These are phyloP conservation scores for Chascanopsetta lugubris DNA, from an alignment of 2,113 vertebrate genomes.

Conservation along the genomic window DNA sequence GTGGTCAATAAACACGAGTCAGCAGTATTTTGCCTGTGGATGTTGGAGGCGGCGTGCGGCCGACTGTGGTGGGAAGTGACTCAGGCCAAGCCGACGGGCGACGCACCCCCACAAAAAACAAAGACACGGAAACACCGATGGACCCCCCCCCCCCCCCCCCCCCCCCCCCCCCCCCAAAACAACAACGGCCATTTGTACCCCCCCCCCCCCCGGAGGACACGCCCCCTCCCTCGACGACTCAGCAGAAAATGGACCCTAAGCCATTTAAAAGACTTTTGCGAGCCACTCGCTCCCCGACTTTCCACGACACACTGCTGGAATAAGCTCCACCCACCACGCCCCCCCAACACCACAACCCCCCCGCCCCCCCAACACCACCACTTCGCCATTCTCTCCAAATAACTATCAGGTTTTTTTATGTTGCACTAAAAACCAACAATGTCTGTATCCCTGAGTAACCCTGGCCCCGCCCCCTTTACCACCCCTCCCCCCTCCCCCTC, in stretches of 20 bases:
- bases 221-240: not conserved
- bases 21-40: slow-evolving; percentile 37
- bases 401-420: slow-evolving; percentile 68
- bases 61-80: slow-evolving; percentile 26
- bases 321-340: slow-evolving; percentile 48
- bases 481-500: not conserved
- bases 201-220: slow-evolving; percentile 13
- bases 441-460: slow-evolving; percentile 58
- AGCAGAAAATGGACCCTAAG: slow-evolving; percentile 32
- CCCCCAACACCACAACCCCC: no score
- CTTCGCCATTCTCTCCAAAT: slow-evolving; percentile 50
- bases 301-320: slow-evolving; percentile 39
- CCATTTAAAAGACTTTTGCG: slow-evolving; percentile 15
- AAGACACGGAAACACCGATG: not conserved
- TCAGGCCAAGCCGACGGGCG: slow-evolving; percentile 22
- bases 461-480: slow-evolving; percentile 1
- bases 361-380: no score
- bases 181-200: slow-evolving; percentile 1
- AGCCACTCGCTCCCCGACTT: slow-evolving; percentile 12
- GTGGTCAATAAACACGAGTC: slow-evolving; percentile 27
- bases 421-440: slow-evolving; percentile 73
- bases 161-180: not conserved
- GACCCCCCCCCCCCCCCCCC: slow-evolving; percentile 12
- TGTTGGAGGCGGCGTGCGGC: not conserved
- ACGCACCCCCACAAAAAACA: not conserved